Base-by-base conservation (phyloP, 1,140 invertebrate species). In the Saccostrea glomerata region DNA sequence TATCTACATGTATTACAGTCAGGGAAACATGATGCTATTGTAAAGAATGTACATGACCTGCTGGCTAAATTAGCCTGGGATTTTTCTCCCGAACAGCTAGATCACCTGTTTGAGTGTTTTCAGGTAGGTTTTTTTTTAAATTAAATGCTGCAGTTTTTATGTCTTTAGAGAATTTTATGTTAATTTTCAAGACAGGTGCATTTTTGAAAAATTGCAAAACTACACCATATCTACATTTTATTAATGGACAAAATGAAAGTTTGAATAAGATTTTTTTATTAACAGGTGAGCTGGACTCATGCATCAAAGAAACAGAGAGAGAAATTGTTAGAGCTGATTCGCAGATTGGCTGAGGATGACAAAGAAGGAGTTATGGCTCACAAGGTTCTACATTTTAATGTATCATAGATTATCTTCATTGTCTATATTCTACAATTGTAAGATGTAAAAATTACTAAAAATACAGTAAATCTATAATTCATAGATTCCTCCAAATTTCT, bases 281-380 rank as follows among this genome's bases (percentile, higher is more conserved):
- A 92, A 55, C 94, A 98, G 97, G 96, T 97, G 90, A 98, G 97
- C 96, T 99, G 98, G 98, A 98, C 98, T 87, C 98, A 98, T 92
- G 98, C 98, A 30, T 98, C 97, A 94, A 98, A 98, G 95, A 98
- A 99, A 94, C 98, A 99, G 95, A 96, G 98, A 90, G 98, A 99
- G 95, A 98, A 99, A 94, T 95, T 99, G 83, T 95, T 99, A 87
- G 98, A 99, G 95, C 96, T 99, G 87, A 99, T 99, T 91, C 96
- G 98, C 88, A 96, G 98, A 92, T 95, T 99, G 87, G 98, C 98
- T 23, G 98, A 99, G 95, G 98, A 99, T 95, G 98, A 99, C 95
- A 99, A 99, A 95, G 98, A 99, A 95, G 98, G 98, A 87, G 98
- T 99, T 20, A 99, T 99, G 98, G 98, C 98, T 82, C 97, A 99